These are phyloP conservation scores for Gari tellinella DNA, from an alignment of 2,888 invertebrate genomes.

Conservation along the genomic window DNA sequence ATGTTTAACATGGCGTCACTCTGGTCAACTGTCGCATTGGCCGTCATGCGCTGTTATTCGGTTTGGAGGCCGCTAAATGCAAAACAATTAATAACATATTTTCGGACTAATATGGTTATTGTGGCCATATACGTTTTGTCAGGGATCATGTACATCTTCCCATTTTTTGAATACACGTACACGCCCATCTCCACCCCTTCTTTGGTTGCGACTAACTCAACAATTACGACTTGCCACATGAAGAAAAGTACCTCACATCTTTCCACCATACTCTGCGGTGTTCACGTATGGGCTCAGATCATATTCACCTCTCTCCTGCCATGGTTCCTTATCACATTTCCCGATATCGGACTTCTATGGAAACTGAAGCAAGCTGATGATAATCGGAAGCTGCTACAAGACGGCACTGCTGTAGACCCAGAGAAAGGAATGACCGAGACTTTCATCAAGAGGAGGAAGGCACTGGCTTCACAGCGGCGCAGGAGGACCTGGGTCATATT, in stretches of 20 bases:
- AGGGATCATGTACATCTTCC: slow-evolving; percentile 21
- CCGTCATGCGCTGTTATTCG: slow-evolving; percentile 47
- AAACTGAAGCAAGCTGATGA: slow-evolving; percentile 35
- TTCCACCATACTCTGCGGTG: slow-evolving; percentile 12
- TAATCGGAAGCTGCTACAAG: slow-evolving; percentile 21
- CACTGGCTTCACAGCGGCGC: not conserved
- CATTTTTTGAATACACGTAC: slow-evolving; percentile 46
- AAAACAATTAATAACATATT: slow-evolving; percentile 24
- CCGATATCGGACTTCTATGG: slow-evolving; percentile 42
- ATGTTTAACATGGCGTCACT: slow-evolving; percentile 53
- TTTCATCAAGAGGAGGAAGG: too few species aligned
- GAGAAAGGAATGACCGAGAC: too few species aligned
- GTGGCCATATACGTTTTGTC: slow-evolving; percentile 25
- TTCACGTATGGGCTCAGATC: slow-evolving; percentile 50
- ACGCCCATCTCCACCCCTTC: slow-evolving; percentile 25
- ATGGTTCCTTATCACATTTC: slow-evolving; percentile 52
- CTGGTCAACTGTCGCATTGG: slow-evolving; percentile 52
- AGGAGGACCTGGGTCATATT: slow-evolving; percentile 45
- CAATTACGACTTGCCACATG: slow-evolving; percentile 36
- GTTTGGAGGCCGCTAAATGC: slow-evolving; percentile 49
- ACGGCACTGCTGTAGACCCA: not conserved
- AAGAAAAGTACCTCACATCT: slow-evolving; percentile 34
- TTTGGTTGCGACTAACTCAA: slow-evolving; percentile 12
- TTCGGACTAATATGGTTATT: slow-evolving; percentile 22
- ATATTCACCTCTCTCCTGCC: slow-evolving; percentile 47